Evolutionary conservation across 1,140 invertebrate genomes (phyloP), one percentile per base, ranked within the genome.

Genomic region (Drosophila lowei): DNA sequence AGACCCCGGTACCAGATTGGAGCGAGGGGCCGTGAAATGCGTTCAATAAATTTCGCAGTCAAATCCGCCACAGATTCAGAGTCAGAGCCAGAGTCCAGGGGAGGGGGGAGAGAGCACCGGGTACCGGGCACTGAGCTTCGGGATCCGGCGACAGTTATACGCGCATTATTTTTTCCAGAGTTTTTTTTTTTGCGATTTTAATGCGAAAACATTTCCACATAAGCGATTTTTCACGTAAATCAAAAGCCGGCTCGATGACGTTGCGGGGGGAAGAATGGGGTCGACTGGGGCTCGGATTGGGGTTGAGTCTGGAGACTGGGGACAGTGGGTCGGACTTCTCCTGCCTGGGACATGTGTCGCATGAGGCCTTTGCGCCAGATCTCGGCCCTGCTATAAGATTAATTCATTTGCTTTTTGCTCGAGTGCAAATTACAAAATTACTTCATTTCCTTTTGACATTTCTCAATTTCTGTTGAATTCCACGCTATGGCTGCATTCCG

Each of bases 351-450:
- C 77, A 65, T 71, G 53, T 80, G 54, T 65, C 56, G 49, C 49
- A 52, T 44, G 49, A 55, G 15, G 30, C 53, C 21, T 18, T 30
- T 54, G 44, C 57, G 44, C 57, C 59, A 50, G 43, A 46, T 52
- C 58, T 58, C 55, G 56, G 56, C 49, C 46, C 59, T 64, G 48
- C 79, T 72, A 70, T 67, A 72, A 85, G 81, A 85, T 85, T 85
- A 85, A 85, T 85, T 85, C 81, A 66, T 88, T 86, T 65, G 77
- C 77, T 81, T 77, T 86, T 81, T 85, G 81, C 81, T 85, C 77
- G 81, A 80, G 63, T 88, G 81, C 77, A 86, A 86, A 85, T 85
- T 86, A 85, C 81, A 81, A 88, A 85, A 88, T 85, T 81, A 81
- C 83, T 72, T 76, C 77, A 88, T 85, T 85, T 85, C 83, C 81